Evolutionary conservation across 2,888 invertebrate species (phyloP).

Genomic region (Leptothorax acervorum): DNA sequence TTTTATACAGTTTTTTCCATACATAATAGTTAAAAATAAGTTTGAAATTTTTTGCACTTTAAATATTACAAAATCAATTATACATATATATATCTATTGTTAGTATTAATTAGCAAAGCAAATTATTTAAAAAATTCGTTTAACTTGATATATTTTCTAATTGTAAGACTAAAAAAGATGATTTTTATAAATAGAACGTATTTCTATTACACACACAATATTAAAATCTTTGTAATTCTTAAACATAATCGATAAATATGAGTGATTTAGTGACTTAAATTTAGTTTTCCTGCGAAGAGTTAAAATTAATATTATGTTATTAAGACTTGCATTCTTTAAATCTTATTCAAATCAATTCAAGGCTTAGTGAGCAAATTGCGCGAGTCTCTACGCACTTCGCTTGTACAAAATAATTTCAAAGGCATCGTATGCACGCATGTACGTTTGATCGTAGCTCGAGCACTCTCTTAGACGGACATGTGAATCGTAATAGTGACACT

Average conservation of each 20-base stretch:
- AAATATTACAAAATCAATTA: neutral
- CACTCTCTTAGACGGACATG: conserved; percentile 26
- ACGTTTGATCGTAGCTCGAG: neutral
- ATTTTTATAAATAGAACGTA: neutral
- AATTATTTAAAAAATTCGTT: neutral
- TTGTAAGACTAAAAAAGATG: neutral
- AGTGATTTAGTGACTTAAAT: neutral
- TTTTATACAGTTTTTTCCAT: neutral
- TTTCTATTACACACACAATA: neutral
- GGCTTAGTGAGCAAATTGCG: neutral
- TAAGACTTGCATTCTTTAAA: neutral
- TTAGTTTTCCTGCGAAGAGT: neutral
- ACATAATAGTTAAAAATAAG: neutral
- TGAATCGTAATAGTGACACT: conserved; percentile 58
- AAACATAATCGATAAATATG: neutral
- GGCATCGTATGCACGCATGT: neutral
- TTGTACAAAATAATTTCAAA: conserved; percentile 24
- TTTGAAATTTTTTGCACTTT: neutral
- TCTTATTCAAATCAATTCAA: conserved; percentile 7
- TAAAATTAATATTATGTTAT: neutral
- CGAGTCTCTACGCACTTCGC: conserved; percentile 7
- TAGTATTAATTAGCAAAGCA: neutral
- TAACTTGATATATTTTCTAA: neutral
- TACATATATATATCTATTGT: too few species aligned
- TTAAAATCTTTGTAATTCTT: neutral